A percentile compares a stretch with the other conserved stretches of the same genome.
Evolutionary conservation across 2,888 invertebrate species (phyloP).

Genomic region (Melangyna quadrimaculata): DNA sequence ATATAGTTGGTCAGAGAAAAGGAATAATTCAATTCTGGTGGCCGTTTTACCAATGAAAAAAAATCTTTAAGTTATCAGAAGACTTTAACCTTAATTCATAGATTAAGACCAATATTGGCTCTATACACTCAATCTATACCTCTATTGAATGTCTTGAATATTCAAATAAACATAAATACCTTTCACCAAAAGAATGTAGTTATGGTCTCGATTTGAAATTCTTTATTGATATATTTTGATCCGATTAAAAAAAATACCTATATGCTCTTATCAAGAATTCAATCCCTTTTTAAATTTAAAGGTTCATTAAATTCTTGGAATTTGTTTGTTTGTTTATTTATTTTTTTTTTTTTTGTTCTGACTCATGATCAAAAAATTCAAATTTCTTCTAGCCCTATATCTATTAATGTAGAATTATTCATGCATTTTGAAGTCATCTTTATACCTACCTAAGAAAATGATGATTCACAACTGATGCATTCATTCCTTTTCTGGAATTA

Average conservation of each 20-base stretch:
- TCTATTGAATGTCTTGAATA: background rate
- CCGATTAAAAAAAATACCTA: conserved; percentile 11
- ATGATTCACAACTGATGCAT: conserved; percentile 39
- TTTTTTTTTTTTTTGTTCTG: background rate
- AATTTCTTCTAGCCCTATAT: background rate
- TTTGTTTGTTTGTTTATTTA: too few species aligned
- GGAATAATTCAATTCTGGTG: too few species aligned
- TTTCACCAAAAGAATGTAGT: conserved; percentile 11
- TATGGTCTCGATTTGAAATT: background rate
- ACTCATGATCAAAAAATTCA: background rate
- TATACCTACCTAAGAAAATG: background rate
- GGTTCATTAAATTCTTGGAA: conserved; percentile 16
- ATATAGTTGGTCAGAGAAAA: too few species aligned
- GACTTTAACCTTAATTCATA: background rate
- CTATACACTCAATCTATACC: background rate
- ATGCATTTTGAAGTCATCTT: background rate
- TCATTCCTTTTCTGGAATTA: conserved; percentile 8
- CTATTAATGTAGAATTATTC: background rate
- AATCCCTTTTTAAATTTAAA: background rate
- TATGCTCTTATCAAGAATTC: background rate
- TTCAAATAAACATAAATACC: background rate
- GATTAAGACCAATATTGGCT: too few species aligned
- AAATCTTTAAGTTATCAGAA: too few species aligned
- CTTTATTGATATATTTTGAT: background rate
- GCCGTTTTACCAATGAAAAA: too few species aligned